Percentiles rank a stretch among this genome's conserved stretches.
Conservation (phyloP, 2,797 vertebrate species). For the Numenius phaeopus region DNA sequence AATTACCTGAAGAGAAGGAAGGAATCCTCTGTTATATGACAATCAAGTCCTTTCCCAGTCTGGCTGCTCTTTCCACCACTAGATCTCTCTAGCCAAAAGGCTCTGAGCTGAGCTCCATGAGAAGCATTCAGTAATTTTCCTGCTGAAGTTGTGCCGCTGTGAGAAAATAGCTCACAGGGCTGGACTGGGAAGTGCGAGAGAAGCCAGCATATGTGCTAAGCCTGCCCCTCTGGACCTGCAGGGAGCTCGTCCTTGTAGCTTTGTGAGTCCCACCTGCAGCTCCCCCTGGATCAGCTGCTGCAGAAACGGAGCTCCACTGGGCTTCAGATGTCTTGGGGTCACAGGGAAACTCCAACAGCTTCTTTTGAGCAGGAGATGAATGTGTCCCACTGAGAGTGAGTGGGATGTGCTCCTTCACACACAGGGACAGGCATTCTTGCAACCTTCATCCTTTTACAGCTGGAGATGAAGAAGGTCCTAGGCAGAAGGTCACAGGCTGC, state of each 20-base stretch:
- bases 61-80: neutral
- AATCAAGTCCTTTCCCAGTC: neutral
- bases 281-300: neutral
- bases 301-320: neutral
- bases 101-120: neutral
- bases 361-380: neutral
- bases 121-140: neutral
- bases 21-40: neutral
- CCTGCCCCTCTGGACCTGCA: neutral
- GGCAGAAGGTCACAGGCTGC: neutral
- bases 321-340: neutral
- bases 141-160: neutral
- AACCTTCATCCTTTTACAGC: neutral
- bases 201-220: neutral
- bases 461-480: neutral
- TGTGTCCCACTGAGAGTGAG: neutral
- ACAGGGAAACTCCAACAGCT: neutral
- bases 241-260: neutral
- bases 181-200: neutral
- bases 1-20: neutral
- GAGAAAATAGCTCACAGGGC: neutral
- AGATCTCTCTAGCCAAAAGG: neutral
- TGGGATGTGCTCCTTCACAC: neutral
- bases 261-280: neutral
- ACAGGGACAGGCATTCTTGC: neutral